Percentiles rank a stretch among this genome's conserved stretches.
These are phyloP conservation scores for Sylvilagus floridanus DNA, from an alignment of 2,797 vertebrate genomes.

Conservation along the genomic window DNA sequence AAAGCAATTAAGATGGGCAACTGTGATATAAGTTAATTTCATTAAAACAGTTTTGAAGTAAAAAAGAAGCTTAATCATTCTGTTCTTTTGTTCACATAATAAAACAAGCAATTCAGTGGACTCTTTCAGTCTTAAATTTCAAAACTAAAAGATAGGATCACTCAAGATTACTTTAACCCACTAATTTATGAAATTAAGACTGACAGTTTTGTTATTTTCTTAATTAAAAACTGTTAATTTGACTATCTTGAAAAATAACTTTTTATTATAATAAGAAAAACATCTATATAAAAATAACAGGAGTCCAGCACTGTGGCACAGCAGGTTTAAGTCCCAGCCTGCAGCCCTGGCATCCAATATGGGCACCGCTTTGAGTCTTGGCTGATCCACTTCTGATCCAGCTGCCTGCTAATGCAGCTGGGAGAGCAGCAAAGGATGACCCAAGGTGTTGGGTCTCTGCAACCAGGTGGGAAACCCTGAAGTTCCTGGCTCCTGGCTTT, in stretches of 20 bases:
- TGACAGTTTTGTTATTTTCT: not conserved
- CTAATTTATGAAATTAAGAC: not conserved
- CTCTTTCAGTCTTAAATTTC: not conserved
- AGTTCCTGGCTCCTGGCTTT: no score
- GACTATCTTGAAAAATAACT: not conserved
- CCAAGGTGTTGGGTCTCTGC: no score
- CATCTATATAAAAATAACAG: no score
- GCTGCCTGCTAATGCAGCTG: no score
- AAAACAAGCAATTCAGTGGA: conserved; percentile 6
- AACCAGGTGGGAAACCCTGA: no score
- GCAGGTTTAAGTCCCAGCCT: no score
- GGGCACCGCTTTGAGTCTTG: no score
- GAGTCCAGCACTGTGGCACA: no score
- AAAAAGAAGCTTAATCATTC: not conserved
- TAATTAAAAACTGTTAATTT: not conserved
- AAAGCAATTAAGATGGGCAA: not conserved
- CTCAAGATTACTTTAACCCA: conserved; percentile 10
- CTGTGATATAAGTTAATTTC: conserved; percentile 4
- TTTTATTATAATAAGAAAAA: no score
- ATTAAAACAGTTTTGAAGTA: not conserved
- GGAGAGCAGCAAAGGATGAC: no score
- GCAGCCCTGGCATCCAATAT: no score
- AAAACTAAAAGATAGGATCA: not conserved
- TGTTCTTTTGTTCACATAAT: conserved; percentile 1
- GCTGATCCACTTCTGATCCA: no score